phyloP scores from a whole-genome alignment of 1,140 invertebrate genomes.

The Gonioctena quinquepunctata region DNA sequence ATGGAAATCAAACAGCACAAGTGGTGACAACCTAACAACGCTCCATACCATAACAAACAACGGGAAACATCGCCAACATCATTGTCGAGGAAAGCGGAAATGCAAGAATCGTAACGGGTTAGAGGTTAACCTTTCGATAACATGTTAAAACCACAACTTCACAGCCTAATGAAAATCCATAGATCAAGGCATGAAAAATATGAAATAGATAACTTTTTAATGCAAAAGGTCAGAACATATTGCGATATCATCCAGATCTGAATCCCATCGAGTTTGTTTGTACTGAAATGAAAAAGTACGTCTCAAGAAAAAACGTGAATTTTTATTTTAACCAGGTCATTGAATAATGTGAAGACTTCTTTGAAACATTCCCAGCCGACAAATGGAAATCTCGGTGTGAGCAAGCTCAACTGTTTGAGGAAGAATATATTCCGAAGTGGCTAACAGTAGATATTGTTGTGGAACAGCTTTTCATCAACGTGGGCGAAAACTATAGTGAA shows the following conservation, averaged over 20 bases:
- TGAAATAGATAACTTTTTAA: not conserved
- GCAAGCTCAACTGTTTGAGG: not conserved
- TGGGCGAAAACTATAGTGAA: too few species aligned
- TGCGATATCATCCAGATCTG: not conserved
- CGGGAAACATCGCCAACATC: too few species aligned
- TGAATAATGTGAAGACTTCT: conserved; percentile 3
- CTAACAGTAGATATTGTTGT: not conserved
- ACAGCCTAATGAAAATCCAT: too few species aligned
- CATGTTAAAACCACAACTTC: too few species aligned
- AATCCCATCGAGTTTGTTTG: conserved; percentile 1
- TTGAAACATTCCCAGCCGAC: not conserved
- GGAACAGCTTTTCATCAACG: not conserved
- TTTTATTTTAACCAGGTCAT: not conserved
- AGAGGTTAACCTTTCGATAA: too few species aligned
- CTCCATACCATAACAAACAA: too few species aligned
- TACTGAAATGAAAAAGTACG: not conserved
- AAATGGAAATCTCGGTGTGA: conserved; percentile 6
- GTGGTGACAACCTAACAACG: too few species aligned
- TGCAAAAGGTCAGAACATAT: too few species aligned
- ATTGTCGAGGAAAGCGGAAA: too few species aligned
- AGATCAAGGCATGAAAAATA: too few species aligned
- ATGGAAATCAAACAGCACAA: too few species aligned
- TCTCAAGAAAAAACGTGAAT: not conserved
- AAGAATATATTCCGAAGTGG: not conserved
- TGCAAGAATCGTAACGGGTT: too few species aligned